phyloP scores from a whole-genome alignment of 1,140 invertebrate genomes.

The Brachionus paranguensis region DNA sequence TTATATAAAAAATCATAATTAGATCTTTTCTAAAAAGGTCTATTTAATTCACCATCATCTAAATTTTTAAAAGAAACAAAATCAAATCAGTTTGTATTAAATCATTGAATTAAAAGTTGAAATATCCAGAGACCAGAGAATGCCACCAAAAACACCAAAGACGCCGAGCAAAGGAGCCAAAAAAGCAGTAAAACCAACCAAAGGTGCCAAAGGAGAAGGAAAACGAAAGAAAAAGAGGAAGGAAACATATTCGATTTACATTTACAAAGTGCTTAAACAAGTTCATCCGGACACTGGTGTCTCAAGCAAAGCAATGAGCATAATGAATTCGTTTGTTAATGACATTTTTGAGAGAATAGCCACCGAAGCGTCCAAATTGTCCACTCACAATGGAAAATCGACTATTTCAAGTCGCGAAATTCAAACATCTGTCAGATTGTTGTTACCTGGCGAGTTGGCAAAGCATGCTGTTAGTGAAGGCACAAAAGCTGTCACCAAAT shows the following conservation, averaged over 20 bases:
- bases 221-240: conserved; percentile 12
- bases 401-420: conserved; percentile 61
- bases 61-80: no score
- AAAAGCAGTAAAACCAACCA: conserved; percentile 23
- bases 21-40: conserved; percentile 53
- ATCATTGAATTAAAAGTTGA: not conserved
- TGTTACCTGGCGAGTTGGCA: conserved; percentile 61
- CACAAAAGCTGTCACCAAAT: conserved; percentile 61
- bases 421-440: conserved; percentile 61
- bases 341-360: conserved; percentile 67
- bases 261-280: conserved; percentile 53
- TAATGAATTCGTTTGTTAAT: conserved; percentile 65
- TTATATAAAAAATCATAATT: conserved; percentile 51
- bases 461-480: conserved; percentile 62
- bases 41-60: conserved; percentile 42
- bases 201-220: conserved; percentile 28
- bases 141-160: not conserved
- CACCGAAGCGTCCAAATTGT: conserved; percentile 64
- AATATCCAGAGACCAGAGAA: not conserved
- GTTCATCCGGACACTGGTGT: conserved; percentile 58
- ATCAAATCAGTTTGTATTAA: no score
- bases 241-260: conserved; percentile 43
- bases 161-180: conserved; percentile 33
- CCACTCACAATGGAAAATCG: conserved; percentile 67
- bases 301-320: conserved; percentile 61